These are phyloP conservation scores for Melanocharis versteri DNA, from an alignment of 2,113 vertebrate genomes.

Conservation along the genomic window DNA sequence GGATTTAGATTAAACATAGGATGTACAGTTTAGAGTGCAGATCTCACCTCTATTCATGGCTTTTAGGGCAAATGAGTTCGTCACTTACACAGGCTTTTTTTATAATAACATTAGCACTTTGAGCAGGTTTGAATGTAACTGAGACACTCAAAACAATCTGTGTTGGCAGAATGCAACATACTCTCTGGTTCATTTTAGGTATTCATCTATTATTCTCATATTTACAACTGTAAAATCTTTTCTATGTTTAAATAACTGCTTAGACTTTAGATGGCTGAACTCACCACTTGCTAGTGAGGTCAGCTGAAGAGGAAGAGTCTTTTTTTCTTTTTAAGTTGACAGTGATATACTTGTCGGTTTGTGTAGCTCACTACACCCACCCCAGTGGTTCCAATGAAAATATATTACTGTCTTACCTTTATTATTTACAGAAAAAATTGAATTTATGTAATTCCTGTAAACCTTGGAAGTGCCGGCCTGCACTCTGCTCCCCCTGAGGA, in stretches of 20 bases:
- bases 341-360: neutral
- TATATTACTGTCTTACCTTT: neutral
- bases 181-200: neutral
- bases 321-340: neutral
- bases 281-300: neutral
- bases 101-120: neutral
- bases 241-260: neutral
- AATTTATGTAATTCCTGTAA: neutral
- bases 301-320: neutral
- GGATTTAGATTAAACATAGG: neutral
- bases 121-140: neutral
- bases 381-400: neutral
- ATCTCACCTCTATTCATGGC: neutral
- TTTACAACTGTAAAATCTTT: neutral
- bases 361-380: neutral
- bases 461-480: neutral
- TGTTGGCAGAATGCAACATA: neutral
- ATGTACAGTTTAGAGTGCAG: neutral
- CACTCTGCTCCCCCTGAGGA: rapidly evolving
- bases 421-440: neutral
- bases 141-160: neutral
- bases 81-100: neutral
- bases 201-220: neutral
- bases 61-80: neutral
- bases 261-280: neutral